Evolutionary conservation across 2,888 invertebrate genomes (phyloP).

Genomic region (Ommatoiulus sabulosus): DNA sequence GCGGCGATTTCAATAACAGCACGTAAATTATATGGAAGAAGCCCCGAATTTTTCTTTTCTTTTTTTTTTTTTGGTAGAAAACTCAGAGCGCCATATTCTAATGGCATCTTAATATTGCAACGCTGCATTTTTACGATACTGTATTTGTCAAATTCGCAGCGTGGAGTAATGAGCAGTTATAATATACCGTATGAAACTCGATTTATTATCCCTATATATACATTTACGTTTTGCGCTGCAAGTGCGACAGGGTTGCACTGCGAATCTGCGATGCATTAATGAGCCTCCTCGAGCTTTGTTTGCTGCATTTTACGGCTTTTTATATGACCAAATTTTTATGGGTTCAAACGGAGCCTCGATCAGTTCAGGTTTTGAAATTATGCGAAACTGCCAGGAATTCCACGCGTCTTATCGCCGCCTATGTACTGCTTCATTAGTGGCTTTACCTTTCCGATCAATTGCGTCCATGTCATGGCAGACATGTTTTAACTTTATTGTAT

Average conservation of each 20-base stretch:
- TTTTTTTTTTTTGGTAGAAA: neutral
- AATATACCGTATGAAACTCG: neutral
- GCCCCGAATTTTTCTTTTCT: neutral
- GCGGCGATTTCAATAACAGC: neutral
- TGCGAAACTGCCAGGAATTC: neutral
- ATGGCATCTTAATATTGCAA: neutral
- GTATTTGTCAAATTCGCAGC: constrained; percentile 2
- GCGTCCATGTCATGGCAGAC: no score
- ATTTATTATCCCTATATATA: neutral
- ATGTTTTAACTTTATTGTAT: neutral
- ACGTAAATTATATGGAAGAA: constrained; percentile 22
- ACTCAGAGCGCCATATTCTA: neutral
- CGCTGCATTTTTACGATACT: neutral
- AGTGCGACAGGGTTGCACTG: neutral
- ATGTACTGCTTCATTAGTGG: neutral
- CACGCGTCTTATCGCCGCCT: neutral
- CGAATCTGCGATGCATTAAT: constrained; percentile 31
- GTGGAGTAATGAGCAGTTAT: constrained; percentile 29
- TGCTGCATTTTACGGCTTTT: constrained; percentile 9
- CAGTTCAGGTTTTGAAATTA: constrained; percentile 9
- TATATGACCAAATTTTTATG: constrained; percentile 13
- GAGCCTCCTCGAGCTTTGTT: neutral
- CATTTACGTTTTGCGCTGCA: neutral
- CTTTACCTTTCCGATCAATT: neutral
- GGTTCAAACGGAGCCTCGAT: constrained; percentile 23